Evolutionary conservation across 2,888 invertebrate genomes (phyloP).

Genomic region (Aplocera efformata): DNA sequence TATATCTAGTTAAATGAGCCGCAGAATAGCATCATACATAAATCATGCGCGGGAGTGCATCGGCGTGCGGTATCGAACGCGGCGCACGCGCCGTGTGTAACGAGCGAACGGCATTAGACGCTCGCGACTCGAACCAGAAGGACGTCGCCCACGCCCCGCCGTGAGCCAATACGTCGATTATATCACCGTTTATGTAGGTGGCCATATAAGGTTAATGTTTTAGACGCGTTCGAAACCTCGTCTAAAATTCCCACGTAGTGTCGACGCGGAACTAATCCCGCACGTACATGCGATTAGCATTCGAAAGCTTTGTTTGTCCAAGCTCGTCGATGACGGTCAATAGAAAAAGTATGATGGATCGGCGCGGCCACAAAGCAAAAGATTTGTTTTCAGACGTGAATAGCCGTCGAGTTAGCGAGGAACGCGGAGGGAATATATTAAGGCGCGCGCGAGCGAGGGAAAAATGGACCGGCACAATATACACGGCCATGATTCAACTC

Average conservation of each 20-base stretch:
- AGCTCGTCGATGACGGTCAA: constrained; percentile 67
- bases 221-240: constrained; percentile 38
- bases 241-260: constrained; percentile 59
- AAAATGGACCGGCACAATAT: constrained; percentile 45
- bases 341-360: constrained; percentile 76
- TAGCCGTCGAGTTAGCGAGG: constrained; percentile 63
- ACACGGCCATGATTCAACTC: constrained; percentile 34
- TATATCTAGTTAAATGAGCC: constrained; percentile 72
- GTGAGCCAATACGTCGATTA: constrained; percentile 67
- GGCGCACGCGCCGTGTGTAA: constrained; percentile 55
- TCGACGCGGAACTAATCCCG: constrained; percentile 66
- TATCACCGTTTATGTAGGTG: constrained; percentile 76
- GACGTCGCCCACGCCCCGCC: constrained; percentile 67
- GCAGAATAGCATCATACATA: constrained; percentile 65
- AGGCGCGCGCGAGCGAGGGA: constrained; percentile 41
- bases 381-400: constrained; percentile 76
- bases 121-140: constrained; percentile 56
- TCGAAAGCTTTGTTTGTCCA: constrained; percentile 77
- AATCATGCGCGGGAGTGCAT: constrained; percentile 63
- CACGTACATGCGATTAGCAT: constrained; percentile 75
- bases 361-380: constrained; percentile 60
- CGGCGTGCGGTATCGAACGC: constrained; percentile 29
- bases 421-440: constrained; percentile 73
- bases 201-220: constrained; percentile 78
- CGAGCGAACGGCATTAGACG: constrained; percentile 46